These are phyloP conservation scores for Microtus oregoni DNA, from an alignment of 2,113 vertebrate species.

Conservation along the genomic window DNA sequence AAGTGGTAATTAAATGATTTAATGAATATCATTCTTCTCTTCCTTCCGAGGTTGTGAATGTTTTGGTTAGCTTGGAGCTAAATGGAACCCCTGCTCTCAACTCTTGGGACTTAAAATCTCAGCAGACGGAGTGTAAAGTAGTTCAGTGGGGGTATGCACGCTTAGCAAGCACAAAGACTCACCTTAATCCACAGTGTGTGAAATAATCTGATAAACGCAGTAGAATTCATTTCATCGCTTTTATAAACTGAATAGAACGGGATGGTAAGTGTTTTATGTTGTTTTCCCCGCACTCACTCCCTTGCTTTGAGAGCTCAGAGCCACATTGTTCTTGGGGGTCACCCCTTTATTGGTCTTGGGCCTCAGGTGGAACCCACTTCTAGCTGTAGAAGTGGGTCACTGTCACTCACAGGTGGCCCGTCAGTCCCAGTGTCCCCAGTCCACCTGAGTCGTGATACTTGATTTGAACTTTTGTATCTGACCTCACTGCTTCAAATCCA, in stretches of 20 bases:
- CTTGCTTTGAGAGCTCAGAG: background rate
- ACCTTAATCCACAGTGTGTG: background rate
- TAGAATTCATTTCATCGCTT: background rate
- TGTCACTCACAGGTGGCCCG: background rate
- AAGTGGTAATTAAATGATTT: background rate
- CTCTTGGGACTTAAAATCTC: background rate
- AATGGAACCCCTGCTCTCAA: background rate
- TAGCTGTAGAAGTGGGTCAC: no score
- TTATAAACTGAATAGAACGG: background rate
- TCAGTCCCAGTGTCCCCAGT: background rate
- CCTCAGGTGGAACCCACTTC: background rate
- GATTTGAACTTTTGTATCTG: background rate
- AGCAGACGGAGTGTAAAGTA: background rate
- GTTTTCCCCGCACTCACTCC: accelerated
- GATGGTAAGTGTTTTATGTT: background rate
- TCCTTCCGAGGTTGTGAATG: background rate
- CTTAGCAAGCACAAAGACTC: no score
- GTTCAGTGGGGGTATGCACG: no score
- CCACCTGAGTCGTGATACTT: background rate
- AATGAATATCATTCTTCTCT: background rate
- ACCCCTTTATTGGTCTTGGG: no score
- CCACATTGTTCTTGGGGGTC: background rate
- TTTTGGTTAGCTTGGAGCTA: background rate
- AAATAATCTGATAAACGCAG: background rate
- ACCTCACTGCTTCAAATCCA: background rate